Evolutionary conservation across 2,888 invertebrate genomes (phyloP).

Genomic region (Allophyes oxyacanthae): DNA sequence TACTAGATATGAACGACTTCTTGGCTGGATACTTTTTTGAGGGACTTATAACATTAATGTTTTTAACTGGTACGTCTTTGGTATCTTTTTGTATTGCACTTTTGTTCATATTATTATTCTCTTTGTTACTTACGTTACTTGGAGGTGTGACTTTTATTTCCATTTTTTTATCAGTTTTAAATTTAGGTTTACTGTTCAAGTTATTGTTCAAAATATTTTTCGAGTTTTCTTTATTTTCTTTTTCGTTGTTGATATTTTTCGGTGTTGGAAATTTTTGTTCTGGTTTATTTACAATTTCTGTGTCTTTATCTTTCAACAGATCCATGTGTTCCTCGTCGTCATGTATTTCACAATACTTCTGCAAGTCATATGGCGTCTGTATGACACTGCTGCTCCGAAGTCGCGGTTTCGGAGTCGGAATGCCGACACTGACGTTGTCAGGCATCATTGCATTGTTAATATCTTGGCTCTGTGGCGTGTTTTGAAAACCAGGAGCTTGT

Average conservation of each 20-base stretch:
- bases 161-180: conserved; percentile 63
- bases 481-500: conserved; percentile 82
- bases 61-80: conserved; percentile 84
- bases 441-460: conserved; percentile 69
- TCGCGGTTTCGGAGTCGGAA: conserved; percentile 81
- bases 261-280: conserved; percentile 73
- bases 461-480: conserved; percentile 71
- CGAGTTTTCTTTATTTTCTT: conserved; percentile 66
- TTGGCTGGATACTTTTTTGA: conserved; percentile 86
- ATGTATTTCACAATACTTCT: conserved; percentile 86
- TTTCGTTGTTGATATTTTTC: conserved; percentile 75
- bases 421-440: conserved; percentile 60
- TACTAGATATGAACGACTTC: conserved; percentile 80
- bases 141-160: conserved; percentile 68
- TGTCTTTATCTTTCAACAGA: conserved; percentile 77
- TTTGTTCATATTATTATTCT: conserved; percentile 70
- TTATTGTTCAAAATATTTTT: conserved; percentile 65
- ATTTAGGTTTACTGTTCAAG: conserved; percentile 53
- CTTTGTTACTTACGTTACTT: conserved; percentile 72
- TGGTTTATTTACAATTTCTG: conserved; percentile 65
- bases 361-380: conserved; percentile 86
- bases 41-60: conserved; percentile 82
- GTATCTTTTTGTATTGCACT: conserved; percentile 85
- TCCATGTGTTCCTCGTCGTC: conserved; percentile 84
- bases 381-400: conserved; percentile 85